Conservation (phyloP, 2,888 invertebrate genomes). For the Poecilobothrus nobilitatus region DNA sequence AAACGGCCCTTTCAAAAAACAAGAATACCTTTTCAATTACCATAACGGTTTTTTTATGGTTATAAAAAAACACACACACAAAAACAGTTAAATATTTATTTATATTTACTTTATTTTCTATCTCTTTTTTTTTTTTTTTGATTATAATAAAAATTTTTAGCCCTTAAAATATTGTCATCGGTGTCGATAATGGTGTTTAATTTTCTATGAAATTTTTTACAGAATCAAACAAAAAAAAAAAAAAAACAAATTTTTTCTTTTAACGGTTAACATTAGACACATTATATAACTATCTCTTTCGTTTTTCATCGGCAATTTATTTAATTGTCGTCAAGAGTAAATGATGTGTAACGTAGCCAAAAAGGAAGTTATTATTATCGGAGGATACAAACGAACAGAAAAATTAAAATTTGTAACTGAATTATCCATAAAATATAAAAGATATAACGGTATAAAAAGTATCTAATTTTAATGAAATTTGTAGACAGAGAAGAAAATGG, state of each 20-base stretch:
- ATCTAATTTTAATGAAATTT: too few species aligned
- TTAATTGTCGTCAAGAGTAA: not conserved
- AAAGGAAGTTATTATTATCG: not conserved
- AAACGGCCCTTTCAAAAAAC: too few species aligned
- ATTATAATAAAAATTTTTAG: too few species aligned
- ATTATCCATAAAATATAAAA: too few species aligned
- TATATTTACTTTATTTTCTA: not conserved
- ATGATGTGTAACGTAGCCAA: not conserved
- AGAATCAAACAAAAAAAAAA: not conserved
- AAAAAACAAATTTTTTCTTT: too few species aligned
- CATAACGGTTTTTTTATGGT: not conserved
- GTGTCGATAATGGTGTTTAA: not conserved
- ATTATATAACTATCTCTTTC: not conserved
- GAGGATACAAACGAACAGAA: not conserved
- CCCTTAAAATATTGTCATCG: not conserved
- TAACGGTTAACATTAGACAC: not conserved
- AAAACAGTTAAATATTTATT: not conserved
- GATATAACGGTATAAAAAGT: too few species aligned
- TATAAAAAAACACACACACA: too few species aligned
- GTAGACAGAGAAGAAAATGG: too few species aligned
- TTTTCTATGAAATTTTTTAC: not conserved
- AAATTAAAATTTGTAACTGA: too few species aligned
- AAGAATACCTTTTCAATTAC: not conserved
- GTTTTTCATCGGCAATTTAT: not conserved
- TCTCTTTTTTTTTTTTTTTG: too few species aligned